Evolutionary conservation across 2,113 vertebrate genomes (phyloP).

Genomic region (Anguilla rostrata): DNA sequence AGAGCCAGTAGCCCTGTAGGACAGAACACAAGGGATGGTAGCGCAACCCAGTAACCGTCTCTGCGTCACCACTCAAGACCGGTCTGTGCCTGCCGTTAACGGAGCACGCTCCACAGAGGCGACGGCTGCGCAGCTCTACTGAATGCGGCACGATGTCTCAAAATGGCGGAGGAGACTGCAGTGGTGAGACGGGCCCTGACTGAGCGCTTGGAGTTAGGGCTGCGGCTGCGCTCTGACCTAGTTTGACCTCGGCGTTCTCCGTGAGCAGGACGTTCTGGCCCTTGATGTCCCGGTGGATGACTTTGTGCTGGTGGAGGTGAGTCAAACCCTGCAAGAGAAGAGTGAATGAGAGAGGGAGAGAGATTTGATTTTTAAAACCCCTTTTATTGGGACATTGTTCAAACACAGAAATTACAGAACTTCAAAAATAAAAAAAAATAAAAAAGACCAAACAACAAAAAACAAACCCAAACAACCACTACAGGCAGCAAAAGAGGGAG

Average conservation of each 20-base stretch:
- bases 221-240: constrained; percentile 73
- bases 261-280: constrained; percentile 97
- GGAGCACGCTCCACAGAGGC: too few relatives aligned
- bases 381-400: too few relatives aligned
- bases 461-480: too few relatives aligned
- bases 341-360: neutral
- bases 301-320: constrained; percentile 98
- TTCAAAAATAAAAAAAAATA: too few relatives aligned
- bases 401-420: too few relatives aligned
- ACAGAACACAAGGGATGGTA: too few relatives aligned
- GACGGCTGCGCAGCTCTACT: neutral
- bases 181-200: neutral
- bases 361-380: neutral
- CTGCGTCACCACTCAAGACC: too few relatives aligned
- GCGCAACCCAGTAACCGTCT: too few relatives aligned
- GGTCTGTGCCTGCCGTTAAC: too few relatives aligned
- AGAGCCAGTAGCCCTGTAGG: neutral
- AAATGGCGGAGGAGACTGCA: neutral
- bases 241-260: constrained; percentile 96
- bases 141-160: neutral
- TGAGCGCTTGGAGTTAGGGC: neutral
- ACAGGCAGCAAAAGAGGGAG: too few relatives aligned
- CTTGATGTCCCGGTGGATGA: constrained; percentile 98
- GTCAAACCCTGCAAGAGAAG: constrained; percentile 83
- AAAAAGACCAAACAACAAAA: too few relatives aligned